Percentiles rank a stretch among this genome's conserved stretches.
Conservation (phyloP, 1,140 invertebrate genomes). For the Penaeus vannamei region DNA sequence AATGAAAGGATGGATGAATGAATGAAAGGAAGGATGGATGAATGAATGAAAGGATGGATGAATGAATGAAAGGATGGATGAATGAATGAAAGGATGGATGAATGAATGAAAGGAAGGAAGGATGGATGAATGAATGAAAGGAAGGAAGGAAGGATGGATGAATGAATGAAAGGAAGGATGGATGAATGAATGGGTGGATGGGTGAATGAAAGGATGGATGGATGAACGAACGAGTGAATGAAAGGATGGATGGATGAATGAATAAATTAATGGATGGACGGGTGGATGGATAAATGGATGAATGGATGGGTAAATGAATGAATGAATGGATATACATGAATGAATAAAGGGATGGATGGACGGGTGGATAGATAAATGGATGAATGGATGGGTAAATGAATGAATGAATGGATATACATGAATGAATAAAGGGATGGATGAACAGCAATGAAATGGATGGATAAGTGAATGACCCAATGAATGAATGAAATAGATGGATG, state of each 20-base stretch:
- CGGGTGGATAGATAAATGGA: not conserved
- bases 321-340: not conserved
- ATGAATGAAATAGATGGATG: not conserved
- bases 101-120: too few species aligned
- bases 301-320: not conserved
- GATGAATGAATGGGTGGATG: not conserved
- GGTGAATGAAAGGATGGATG: constrained; percentile 13
- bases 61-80: too few species aligned
- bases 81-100: too few species aligned
- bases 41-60: not conserved
- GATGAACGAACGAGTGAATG: constrained; percentile 22
- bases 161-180: not conserved
- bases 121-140: not conserved
- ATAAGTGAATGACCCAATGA: too few species aligned
- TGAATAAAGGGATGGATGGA: not conserved
- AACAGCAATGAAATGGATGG: too few species aligned
- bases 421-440: too few species aligned
- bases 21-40: not conserved
- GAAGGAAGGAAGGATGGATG: not conserved
- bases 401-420: too few species aligned
- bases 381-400: constrained; percentile 10
- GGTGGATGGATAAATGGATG: too few species aligned
- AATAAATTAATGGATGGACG: too few species aligned
- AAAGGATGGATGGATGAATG: not conserved
- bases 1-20: not conserved